Evolutionary conservation across 2,888 invertebrate species (phyloP).

Genomic region (Acleris emargana): DNA sequence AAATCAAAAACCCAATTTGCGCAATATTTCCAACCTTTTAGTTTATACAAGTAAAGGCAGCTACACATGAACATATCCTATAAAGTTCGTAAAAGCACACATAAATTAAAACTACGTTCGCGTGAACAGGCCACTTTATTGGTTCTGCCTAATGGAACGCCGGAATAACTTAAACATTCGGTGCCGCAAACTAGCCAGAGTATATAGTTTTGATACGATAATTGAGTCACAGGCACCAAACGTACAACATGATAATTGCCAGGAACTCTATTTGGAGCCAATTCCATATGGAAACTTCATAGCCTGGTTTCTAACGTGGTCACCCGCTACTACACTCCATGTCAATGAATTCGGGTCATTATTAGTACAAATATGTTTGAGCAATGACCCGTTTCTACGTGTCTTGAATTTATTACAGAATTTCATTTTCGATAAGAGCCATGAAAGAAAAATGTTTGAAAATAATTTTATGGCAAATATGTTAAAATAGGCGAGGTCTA

Average conservation of each 20-base stretch:
- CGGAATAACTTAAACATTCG: slow-evolving; percentile 20
- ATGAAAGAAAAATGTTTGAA: background rate
- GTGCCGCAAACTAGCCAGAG: background rate
- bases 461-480: background rate
- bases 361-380: no score
- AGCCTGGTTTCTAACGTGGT: no score
- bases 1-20: background rate
- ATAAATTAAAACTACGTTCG: slow-evolving; percentile 35
- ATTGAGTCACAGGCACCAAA: no score
- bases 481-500: background rate
- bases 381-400: no score
- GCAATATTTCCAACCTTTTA: background rate
- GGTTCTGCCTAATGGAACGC: slow-evolving; percentile 30
- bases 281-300: no score
- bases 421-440: slow-evolving; percentile 18
- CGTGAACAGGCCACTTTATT: slow-evolving; percentile 37
- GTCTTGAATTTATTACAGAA: slow-evolving; percentile 1
- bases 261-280: no score
- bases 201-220: no score
- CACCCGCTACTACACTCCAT: no score
- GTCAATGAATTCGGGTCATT: no score
- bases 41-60: slow-evolving; percentile 7
- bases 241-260: no score
- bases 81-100: slow-evolving; percentile 21
- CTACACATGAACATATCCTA: slow-evolving; percentile 17